Percentiles rank a stretch among this genome's conserved stretches.
Conservation (phyloP, 2,113 vertebrate genomes). For the Apeltes quadracus region DNA sequence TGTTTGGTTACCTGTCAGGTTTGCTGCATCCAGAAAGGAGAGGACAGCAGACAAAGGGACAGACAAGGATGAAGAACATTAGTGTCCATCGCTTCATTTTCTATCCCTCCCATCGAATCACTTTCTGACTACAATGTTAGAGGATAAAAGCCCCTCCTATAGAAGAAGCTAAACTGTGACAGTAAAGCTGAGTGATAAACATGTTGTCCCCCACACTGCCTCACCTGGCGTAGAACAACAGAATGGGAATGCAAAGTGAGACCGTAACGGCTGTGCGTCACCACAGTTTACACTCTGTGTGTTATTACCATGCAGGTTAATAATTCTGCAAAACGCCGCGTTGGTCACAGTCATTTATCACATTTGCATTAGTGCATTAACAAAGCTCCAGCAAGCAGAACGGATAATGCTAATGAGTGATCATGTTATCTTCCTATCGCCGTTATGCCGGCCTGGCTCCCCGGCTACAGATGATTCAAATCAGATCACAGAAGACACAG, state of each 20-base stretch:
- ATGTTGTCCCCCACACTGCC: neutral
- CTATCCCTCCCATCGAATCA: too few species aligned
- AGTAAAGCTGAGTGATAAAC: slow-evolving; percentile 19
- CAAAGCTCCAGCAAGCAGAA: slow-evolving; percentile 34
- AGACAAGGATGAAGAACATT: slow-evolving; percentile 70
- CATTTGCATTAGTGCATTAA: slow-evolving; percentile 32
- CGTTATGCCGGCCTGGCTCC: slow-evolving; percentile 9
- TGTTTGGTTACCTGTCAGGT: slow-evolving; percentile 94
- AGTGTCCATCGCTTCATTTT: too few species aligned
- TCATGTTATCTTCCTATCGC: slow-evolving; percentile 27
- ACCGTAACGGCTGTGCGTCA: slow-evolving; percentile 35
- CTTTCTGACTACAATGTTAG: neutral
- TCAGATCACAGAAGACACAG: slow-evolving; percentile 1
- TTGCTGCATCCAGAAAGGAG: slow-evolving; percentile 87
- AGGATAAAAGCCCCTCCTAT: slow-evolving; percentile 18
- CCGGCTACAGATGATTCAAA: neutral
- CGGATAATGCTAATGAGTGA: slow-evolving; percentile 40
- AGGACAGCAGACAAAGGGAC: slow-evolving; percentile 69
- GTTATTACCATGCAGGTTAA: slow-evolving; percentile 49
- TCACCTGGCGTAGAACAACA: slow-evolving; percentile 20
- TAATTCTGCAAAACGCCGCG: slow-evolving; percentile 18
- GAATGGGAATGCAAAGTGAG: slow-evolving; percentile 7
- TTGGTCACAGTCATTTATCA: slow-evolving; percentile 49
- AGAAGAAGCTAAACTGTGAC: neutral
- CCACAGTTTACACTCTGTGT: slow-evolving; percentile 11